Percentiles rank a stretch among this genome's conserved stretches.
Conservation (phyloP, 2,797 vertebrate species). For the Podargus strigoides region DNA sequence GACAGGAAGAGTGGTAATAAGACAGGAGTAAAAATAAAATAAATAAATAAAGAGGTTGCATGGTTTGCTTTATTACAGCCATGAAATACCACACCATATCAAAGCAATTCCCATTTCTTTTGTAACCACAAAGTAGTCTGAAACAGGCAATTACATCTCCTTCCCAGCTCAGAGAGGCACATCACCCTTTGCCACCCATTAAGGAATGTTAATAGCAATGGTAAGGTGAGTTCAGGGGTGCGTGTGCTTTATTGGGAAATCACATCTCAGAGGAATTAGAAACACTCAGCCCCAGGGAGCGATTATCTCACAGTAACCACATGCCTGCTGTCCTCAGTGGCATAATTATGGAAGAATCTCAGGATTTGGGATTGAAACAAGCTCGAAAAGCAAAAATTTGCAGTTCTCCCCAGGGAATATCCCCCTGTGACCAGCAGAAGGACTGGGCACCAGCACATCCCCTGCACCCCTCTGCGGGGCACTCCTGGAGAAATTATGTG, state of each 20-base stretch:
- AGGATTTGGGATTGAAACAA: background rate
- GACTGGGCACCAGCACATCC: background rate
- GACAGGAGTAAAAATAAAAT: background rate
- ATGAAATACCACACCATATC: background rate
- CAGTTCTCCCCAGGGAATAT: background rate
- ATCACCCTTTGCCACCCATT: background rate
- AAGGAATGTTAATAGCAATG: background rate
- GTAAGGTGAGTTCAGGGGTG: background rate
- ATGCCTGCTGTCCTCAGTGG: background rate
- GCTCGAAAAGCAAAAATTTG: background rate
- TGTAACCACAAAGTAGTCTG: background rate
- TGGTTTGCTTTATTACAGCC: background rate
- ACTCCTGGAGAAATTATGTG: background rate
- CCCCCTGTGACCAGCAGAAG: background rate
- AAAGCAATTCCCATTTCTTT: background rate
- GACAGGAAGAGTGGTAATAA: background rate
- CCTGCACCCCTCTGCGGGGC: background rate
- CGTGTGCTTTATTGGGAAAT: background rate
- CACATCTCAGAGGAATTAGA: background rate
- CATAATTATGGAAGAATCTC: background rate
- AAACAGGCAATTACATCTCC: slow-evolving; percentile 8
- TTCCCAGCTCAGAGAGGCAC: background rate
- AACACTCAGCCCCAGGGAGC: background rate
- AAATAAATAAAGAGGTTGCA: background rate
- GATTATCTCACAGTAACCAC: background rate